Evolutionary conservation across 2,797 vertebrate genomes (phyloP).

Genomic region (Sternarchorhynchus goeldii): DNA sequence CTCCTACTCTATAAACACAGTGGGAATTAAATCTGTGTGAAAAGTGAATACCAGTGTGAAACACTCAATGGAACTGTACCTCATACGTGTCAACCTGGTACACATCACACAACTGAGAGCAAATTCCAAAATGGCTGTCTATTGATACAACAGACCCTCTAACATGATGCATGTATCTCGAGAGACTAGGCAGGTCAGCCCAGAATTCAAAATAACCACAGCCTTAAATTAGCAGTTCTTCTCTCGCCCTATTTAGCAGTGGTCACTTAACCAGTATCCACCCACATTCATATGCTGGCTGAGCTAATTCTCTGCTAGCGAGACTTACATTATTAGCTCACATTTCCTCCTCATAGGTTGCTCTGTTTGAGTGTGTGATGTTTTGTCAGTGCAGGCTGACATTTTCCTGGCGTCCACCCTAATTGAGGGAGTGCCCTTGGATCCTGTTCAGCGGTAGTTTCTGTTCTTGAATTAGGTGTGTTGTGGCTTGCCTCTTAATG

Average conservation of each 20-base stretch:
- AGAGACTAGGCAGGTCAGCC: slow-evolving; percentile 69
- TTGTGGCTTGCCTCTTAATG: slow-evolving; percentile 43
- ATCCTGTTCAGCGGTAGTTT: slow-evolving; percentile 68
- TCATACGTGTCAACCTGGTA: background rate
- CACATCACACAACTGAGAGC: slow-evolving; percentile 55
- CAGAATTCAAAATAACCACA: slow-evolving; percentile 74
- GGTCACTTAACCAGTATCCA: slow-evolving; percentile 67
- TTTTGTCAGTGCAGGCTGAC: slow-evolving; percentile 70
- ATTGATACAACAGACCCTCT: slow-evolving; percentile 71
- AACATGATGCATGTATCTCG: slow-evolving; percentile 67
- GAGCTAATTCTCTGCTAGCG: slow-evolving; percentile 77
- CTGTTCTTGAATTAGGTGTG: slow-evolving; percentile 55
- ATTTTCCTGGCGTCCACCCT: slow-evolving; percentile 68
- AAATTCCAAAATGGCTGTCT: slow-evolving; percentile 65
- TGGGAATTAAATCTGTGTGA: background rate
- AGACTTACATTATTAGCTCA: slow-evolving; percentile 76
- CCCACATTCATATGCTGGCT: slow-evolving; percentile 75
- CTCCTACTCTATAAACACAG: background rate
- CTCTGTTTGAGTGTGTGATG: slow-evolving; percentile 69
- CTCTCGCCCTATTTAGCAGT: slow-evolving; percentile 16
- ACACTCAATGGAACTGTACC: background rate
- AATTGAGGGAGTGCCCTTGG: slow-evolving; percentile 74
- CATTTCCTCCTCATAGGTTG: slow-evolving; percentile 68
- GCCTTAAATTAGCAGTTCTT: slow-evolving; percentile 64
- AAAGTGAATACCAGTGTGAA: background rate